Evolutionary conservation across 1,140 invertebrate species (phyloP).

Genomic region (Meteorus sp.): DNA sequence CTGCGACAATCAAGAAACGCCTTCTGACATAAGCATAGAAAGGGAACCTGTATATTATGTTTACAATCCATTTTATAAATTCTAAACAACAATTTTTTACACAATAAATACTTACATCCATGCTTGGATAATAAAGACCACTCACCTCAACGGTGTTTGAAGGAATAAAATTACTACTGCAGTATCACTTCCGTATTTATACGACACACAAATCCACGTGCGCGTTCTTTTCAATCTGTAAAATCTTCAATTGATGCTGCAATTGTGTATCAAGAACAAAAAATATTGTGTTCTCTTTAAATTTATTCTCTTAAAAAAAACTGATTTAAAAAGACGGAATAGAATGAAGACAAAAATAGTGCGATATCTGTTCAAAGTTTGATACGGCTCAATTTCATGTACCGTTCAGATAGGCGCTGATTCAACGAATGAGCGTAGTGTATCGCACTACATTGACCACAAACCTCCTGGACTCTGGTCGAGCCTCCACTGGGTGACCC

Average conservation of each 20-base stretch:
- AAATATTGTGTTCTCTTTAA: too few species aligned
- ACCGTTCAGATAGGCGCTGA: conserved; percentile 6
- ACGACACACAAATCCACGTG: neutral
- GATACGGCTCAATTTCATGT: neutral
- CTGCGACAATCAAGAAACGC: too few species aligned
- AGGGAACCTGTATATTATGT: too few species aligned
- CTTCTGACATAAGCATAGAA: too few species aligned
- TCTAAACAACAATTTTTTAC: too few species aligned
- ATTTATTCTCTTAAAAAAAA: too few species aligned
- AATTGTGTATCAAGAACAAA: neutral
- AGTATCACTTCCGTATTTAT: neutral
- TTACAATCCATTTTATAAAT: too few species aligned
- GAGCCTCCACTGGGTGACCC: conserved; percentile 21
- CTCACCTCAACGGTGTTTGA: too few species aligned
- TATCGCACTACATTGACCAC: conserved; percentile 12
- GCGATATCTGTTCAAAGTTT: neutral
- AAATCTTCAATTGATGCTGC: neutral
- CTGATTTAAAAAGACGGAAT: neutral
- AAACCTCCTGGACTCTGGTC: conserved; percentile 8
- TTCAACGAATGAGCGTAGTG: conserved; percentile 19
- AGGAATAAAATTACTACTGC: neutral
- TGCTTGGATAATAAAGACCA: neutral
- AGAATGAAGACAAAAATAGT: neutral
- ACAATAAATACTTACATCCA: neutral
- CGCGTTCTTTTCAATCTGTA: too few species aligned